These are phyloP conservation scores for Pocillopora damicornis DNA, from an alignment of 64 coral and sea anemone genomes.

Conservation along the genomic window DNA sequence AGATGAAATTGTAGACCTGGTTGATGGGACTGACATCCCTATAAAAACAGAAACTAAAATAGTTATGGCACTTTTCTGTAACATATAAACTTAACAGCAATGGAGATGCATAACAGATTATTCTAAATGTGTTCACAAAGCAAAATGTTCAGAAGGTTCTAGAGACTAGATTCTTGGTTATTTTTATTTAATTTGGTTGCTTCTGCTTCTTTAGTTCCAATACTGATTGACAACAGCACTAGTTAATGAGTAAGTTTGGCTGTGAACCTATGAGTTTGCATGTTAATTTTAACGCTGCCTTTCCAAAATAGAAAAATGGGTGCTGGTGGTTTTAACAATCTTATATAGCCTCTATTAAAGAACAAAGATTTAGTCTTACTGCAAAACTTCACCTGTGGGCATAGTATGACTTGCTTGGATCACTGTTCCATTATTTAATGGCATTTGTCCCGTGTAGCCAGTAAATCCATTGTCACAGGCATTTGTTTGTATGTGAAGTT, in stretches of 20 bases:
- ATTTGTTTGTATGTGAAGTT: slow-evolving; percentile 39
- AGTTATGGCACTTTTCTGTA: background rate
- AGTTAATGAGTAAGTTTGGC: too few relatives aligned
- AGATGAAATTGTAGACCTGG: slow-evolving; percentile 36
- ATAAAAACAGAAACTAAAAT: background rate
- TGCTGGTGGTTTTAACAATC: too few relatives aligned
- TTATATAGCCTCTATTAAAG: background rate
- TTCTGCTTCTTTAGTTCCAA: too few relatives aligned
- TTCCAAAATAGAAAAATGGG: too few relatives aligned
- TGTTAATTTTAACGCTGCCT: too few relatives aligned
- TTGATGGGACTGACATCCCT: slow-evolving; percentile 11
- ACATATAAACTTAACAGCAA: background rate
- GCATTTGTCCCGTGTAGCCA: slow-evolving; percentile 41
- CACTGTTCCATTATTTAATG: slow-evolving; percentile 8
- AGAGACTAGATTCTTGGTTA: too few relatives aligned
- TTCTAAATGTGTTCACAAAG: too few relatives aligned
- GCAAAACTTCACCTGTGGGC: background rate
- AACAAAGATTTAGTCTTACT: background rate
- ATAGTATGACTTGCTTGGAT: background rate
- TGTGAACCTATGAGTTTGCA: too few relatives aligned
- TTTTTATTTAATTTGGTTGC: too few relatives aligned
- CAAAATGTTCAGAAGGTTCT: too few relatives aligned
- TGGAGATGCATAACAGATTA: too few relatives aligned
- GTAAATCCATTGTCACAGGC: slow-evolving; percentile 8
- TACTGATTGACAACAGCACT: too few relatives aligned